phyloP scores from a whole-genome alignment of 1,140 invertebrate genomes.

The Spodoptera litura region DNA sequence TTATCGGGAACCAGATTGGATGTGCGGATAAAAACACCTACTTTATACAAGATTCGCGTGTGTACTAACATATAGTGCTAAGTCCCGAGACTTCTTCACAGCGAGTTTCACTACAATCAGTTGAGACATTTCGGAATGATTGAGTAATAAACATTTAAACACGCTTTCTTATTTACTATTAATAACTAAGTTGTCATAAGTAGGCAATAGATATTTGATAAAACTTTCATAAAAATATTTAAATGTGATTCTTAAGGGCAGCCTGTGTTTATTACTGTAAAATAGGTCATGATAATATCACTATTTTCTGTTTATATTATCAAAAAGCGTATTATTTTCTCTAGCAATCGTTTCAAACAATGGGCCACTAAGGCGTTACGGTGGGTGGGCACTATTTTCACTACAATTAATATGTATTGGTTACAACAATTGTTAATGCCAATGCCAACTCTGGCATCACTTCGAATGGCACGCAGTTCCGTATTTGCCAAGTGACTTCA shows the following conservation, averaged over 20 bases:
- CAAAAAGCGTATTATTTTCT: too few relatives aligned
- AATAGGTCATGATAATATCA: too few relatives aligned
- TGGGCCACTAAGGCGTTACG: slow-evolving; percentile 8
- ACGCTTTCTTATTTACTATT: slow-evolving; percentile 27
- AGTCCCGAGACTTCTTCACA: not conserved
- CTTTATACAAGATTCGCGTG: not conserved
- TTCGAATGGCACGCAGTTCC: not conserved
- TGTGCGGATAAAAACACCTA: slow-evolving; percentile 1
- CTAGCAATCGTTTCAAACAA: not conserved
- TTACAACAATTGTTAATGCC: slow-evolving; percentile 13
- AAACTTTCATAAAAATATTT: not conserved
- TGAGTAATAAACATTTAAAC: slow-evolving; percentile 32
- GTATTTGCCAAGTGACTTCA: too few relatives aligned
- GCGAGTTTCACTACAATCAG: slow-evolving; percentile 19
- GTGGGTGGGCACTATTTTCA: slow-evolving; percentile 17
- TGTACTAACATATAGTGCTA: slow-evolving; percentile 5
- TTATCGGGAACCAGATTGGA: slow-evolving; percentile 29
- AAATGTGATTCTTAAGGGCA: too few relatives aligned
- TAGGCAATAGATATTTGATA: not conserved
- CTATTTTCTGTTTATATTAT: too few relatives aligned
- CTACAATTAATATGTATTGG: slow-evolving; percentile 20
- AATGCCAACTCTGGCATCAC: slow-evolving; percentile 14
- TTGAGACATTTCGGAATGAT: slow-evolving; percentile 20
- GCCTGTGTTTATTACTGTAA: too few relatives aligned
- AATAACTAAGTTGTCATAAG: not conserved